These are phyloP conservation scores for Erithacus rubecula DNA, from an alignment of 2,797 vertebrate species.

Conservation along the genomic window DNA sequence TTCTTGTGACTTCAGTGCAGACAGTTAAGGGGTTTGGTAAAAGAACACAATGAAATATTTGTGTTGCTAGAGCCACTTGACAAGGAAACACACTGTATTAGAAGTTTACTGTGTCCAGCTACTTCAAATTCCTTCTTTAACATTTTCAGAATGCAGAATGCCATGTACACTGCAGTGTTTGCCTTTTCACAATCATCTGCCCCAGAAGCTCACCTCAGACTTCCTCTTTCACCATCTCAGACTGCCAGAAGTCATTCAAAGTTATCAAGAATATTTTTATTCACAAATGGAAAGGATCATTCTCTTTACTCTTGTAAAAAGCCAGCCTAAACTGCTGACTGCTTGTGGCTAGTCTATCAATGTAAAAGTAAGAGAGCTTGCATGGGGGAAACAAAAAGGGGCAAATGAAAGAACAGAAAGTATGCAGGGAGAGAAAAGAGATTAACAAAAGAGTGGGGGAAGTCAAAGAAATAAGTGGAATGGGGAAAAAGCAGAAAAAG, in stretches of 20 bases:
- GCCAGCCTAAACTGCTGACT: neutral
- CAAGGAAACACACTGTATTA: neutral
- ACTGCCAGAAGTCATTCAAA: neutral
- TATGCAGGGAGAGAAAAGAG: neutral
- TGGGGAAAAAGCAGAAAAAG: neutral
- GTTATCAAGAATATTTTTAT: neutral
- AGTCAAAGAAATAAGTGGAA: neutral
- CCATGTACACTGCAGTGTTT: neutral
- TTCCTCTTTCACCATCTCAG: neutral
- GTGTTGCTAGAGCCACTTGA: neutral
- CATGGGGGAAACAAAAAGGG: neutral
- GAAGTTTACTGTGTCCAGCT: neutral
- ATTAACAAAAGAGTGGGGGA: neutral
- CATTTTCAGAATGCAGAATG: neutral
- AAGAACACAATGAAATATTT: neutral
- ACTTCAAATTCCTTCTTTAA: neutral
- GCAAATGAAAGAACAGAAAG: neutral
- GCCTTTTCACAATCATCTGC: neutral
- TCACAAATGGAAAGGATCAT: neutral
- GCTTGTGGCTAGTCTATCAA: neutral
- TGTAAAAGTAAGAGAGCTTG: neutral
- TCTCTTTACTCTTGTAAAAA: neutral
- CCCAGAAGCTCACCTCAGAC: neutral
- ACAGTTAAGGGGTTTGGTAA: neutral
- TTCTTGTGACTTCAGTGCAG: neutral